Percentiles rank a stretch among this genome's conserved stretches.
Conservation (phyloP, 2,113 vertebrate genomes). For the Zootoca vivipara region DNA sequence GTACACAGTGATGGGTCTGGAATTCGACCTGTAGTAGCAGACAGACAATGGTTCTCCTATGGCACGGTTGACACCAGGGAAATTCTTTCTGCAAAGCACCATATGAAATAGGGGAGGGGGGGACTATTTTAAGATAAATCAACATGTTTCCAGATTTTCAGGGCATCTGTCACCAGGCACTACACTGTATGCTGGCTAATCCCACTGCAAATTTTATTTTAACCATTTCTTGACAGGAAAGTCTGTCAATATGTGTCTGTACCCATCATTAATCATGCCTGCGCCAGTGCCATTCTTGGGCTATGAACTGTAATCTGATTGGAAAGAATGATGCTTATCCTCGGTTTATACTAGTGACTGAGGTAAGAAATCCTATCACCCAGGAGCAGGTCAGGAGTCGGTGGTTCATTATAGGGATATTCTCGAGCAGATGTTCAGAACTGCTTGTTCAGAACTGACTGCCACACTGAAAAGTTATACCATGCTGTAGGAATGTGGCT, state of each 20-base stretch:
- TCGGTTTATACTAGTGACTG: slow-evolving; percentile 16
- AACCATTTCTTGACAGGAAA: slow-evolving; percentile 64
- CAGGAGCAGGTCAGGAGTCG: neutral
- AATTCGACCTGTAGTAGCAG: rapidly evolving
- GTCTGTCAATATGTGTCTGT: slow-evolving; percentile 45
- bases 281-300: slow-evolving; percentile 13
- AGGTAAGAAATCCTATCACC: neutral
- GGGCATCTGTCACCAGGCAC: slow-evolving; percentile 69
- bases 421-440: neutral
- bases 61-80: neutral
- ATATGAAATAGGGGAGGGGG: neutral
- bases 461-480: neutral
- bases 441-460: too few relatives aligned
- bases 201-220: slow-evolving; percentile 69
- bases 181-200: slow-evolving; percentile 62
- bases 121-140: slow-evolving; percentile 60
- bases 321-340: slow-evolving; percentile 31
- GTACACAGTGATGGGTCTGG: neutral
- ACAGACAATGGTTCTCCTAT: neutral
- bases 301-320: slow-evolving; percentile 49
- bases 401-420: neutral
- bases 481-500: neutral
- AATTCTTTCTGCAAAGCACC: slow-evolving; percentile 20
- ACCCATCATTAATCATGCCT: neutral
- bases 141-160: slow-evolving; percentile 69